A percentile compares a stretch with the other conserved stretches of the same genome.
Evolutionary conservation across 2,888 invertebrate species (phyloP).

Genomic region (Pollenia angustigena): DNA sequence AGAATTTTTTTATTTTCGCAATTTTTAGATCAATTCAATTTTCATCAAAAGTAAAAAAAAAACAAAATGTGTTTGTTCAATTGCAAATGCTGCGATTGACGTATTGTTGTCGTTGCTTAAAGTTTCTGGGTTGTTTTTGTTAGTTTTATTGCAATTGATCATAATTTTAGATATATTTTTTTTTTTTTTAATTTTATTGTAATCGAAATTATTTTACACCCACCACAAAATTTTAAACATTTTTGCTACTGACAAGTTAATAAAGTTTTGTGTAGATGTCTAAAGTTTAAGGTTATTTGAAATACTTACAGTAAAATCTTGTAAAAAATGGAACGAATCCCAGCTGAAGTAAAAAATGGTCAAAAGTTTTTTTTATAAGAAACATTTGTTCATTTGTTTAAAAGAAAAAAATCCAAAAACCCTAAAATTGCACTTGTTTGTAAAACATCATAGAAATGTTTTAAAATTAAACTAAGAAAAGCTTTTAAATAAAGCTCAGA

Average conservation of each 20-base stretch:
- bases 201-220: constrained; percentile 49
- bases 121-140: not conserved
- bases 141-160: constrained; percentile 51
- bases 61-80: constrained; percentile 14
- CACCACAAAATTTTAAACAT: constrained; percentile 52
- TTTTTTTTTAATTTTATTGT: constrained; percentile 16
- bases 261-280: constrained; percentile 4
- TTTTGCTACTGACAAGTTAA: constrained; percentile 62
- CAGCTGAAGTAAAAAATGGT: too few species aligned
- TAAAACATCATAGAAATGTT: not conserved
- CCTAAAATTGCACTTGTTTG: too few species aligned
- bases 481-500: not conserved
- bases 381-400: too few species aligned
- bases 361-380: too few species aligned
- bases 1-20: constrained; percentile 33
- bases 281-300: constrained; percentile 59
- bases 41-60: not conserved
- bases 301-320: not conserved
- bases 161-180: constrained; percentile 35
- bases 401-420: too few species aligned
- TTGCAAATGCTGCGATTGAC: constrained; percentile 45
- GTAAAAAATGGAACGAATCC: not conserved
- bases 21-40: not conserved
- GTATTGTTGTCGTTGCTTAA: constrained; percentile 9
- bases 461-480: not conserved